Base-by-base conservation (phyloP, 2,797 vertebrate genomes). In the Threskiornis aethiopicus region DNA sequence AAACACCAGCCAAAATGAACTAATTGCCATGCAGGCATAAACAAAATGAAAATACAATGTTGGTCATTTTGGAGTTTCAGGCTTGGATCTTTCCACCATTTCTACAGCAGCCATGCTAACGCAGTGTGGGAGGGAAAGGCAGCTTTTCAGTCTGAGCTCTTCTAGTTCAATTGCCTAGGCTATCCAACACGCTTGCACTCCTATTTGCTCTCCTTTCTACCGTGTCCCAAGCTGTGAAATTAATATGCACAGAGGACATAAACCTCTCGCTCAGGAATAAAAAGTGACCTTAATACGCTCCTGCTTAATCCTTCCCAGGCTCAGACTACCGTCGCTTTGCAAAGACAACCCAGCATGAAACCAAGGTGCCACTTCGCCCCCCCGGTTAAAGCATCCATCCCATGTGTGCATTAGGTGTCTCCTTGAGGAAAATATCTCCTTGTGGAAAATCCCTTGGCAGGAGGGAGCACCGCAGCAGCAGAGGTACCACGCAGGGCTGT, bases 181-280 rank as follows among this genome's bases (percentile, higher is more conserved):
- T 85, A 35, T 39, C 39, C 75, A 84, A 47, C 31, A 47, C 2
- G 3, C n/a, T 20, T 21, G n/a, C 5, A 25, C 66, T 80, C 64
- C 33, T 71, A 66, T 41, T 77, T 95, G 82, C 82, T 85, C 31
- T 93, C 73, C 42, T 29, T 83, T 62, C 71, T 79, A 59, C 71
- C 5, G 1, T 2, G 18, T 84, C 83, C 59, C 80, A 86, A 59
- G 69, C 86, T 90, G 72, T 44, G 42, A 95, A 93, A 96, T 95
- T 93, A 93, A 93, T 93, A 97, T 78, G 90, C 92, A 67, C 28
- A 86, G 88, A 95, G 72, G 80, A 94, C 72, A 84, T 16, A 88
- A 90, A 90, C 79, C 72, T 73, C 76, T 57, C 4, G 3, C 54
- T 86, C 80, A 26, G 46, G 69, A 94, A 94, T 93, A 90, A 91